Evolutionary conservation across 2,113 vertebrate genomes (phyloP).

Genomic region (Nanger granti): DNA sequence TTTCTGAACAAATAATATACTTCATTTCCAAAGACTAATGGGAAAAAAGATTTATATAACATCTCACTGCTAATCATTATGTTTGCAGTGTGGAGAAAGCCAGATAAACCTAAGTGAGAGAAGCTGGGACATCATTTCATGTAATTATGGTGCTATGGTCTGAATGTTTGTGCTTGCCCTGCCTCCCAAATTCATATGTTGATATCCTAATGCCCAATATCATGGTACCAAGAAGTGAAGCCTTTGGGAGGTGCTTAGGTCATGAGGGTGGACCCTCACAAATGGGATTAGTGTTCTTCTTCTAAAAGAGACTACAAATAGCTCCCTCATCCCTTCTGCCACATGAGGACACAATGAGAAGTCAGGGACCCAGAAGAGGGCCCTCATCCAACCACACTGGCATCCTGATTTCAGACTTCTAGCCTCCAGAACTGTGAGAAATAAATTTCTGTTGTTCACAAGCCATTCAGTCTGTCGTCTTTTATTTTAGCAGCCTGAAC

Average conservation of each 20-base stretch:
- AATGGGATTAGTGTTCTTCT: background rate
- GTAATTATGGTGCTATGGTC: background rate
- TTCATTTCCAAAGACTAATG: constrained; percentile 21
- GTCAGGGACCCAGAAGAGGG: background rate
- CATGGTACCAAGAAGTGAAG: background rate
- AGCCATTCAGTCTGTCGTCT: background rate
- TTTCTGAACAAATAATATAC: background rate
- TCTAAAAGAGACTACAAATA: background rate
- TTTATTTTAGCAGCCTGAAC: background rate
- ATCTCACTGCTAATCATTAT: background rate
- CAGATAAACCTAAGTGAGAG: background rate
- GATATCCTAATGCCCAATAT: background rate
- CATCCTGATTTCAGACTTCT: background rate
- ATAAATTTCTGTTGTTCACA: background rate
- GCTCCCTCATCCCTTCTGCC: background rate
- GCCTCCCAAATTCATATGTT: background rate
- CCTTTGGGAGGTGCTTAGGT: background rate
- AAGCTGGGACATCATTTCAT: background rate
- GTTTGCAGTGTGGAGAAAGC: background rate
- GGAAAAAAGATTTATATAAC: background rate
- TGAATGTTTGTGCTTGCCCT: background rate
- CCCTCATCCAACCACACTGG: background rate
- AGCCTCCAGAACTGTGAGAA: background rate
- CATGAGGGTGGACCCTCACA: background rate
- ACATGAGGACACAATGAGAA: background rate